Base-by-base conservation (phyloP, 2,888 invertebrate species). In the Pseudococcus viburni region DNA sequence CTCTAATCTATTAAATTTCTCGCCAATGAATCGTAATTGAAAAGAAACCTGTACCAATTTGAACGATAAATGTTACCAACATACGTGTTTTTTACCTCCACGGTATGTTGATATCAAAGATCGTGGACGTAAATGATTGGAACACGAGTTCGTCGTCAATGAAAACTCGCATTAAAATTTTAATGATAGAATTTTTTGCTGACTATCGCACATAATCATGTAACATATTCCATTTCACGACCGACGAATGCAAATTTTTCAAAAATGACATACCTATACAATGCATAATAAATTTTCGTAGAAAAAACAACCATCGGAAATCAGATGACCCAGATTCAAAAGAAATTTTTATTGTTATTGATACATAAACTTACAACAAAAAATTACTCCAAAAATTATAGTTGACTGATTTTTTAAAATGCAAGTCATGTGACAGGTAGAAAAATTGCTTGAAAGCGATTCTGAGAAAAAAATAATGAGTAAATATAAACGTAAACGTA, bases 101-200 rank as follows among this genome's bases (percentile, higher is more conserved):
- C 12, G 46, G 46, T n/a, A 9, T 11, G 80, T 46, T 46, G 12
- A 83, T 46, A 19, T 83, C 80, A 83, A 83, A 83, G 80, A 83
- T 83, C 80, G 80, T 83, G 80, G 80, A 46, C 46, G 80, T 83
- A 46, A 46, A 83, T 83, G 80, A 83, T 83, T 83, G 80, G 80
- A 83, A 83, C 80, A 83, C 80, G 80, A 39, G 42, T 42, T 8
- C 80, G 11, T 46, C 80, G 46, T 83, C 46, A 19, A 22, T 83
- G 46, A 83, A 83, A 83, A 83, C 11, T 83, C 64, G 4, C 12
- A 64, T 22, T 22, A 19, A 17, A 77, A 39, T 64, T 64, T 64
- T n/a, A n/a, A 2, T 22, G 22, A 22, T 11, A 64, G 22, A 64
- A 11, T 12, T 64, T 64, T 22, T 22, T 64, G 42, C 9, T 42